Percentiles rank a stretch among this genome's conserved stretches.
Evolutionary conservation across 2,888 invertebrate genomes (phyloP).

Genomic region (Xylota sylvarum): DNA sequence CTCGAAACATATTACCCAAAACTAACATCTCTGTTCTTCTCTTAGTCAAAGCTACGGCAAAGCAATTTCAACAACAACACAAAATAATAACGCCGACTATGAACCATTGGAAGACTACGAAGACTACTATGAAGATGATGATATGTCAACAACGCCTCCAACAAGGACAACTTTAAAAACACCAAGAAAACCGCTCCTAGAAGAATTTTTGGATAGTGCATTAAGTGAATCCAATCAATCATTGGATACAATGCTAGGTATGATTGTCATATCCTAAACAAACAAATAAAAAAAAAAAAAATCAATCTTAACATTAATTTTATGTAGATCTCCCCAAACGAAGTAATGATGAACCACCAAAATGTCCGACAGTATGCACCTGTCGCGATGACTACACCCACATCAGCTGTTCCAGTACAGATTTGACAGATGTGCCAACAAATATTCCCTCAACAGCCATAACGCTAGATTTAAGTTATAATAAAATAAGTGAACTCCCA

Average conservation of each 20-base stretch:
- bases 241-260: slow-evolving; percentile 54
- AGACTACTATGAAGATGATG: slow-evolving; percentile 79
- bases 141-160: slow-evolving; percentile 47
- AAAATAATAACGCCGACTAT: slow-evolving; percentile 77
- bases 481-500: slow-evolving; percentile 81
- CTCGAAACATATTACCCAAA: slow-evolving; percentile 32
- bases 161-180: slow-evolving; percentile 75
- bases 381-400: slow-evolving; percentile 82
- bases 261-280: not conserved
- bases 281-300: not conserved
- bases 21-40: slow-evolving; percentile 23
- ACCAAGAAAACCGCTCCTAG: slow-evolving; percentile 77
- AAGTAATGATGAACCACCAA: slow-evolving; percentile 82
- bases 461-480: slow-evolving; percentile 83
- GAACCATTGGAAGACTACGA: slow-evolving; percentile 80
- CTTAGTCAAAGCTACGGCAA: slow-evolving; percentile 79
- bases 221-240: slow-evolving; percentile 63
- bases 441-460: slow-evolving; percentile 82
- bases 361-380: slow-evolving; percentile 82
- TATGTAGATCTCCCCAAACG: slow-evolving; percentile 80
- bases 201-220: slow-evolving; percentile 60
- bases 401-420: slow-evolving; percentile 86
- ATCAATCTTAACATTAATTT: not conserved
- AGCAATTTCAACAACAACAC: slow-evolving; percentile 79
- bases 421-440: slow-evolving; percentile 85